phyloP scores from a whole-genome alignment of 2,888 invertebrate species.

The Endotricha flammealis region DNA sequence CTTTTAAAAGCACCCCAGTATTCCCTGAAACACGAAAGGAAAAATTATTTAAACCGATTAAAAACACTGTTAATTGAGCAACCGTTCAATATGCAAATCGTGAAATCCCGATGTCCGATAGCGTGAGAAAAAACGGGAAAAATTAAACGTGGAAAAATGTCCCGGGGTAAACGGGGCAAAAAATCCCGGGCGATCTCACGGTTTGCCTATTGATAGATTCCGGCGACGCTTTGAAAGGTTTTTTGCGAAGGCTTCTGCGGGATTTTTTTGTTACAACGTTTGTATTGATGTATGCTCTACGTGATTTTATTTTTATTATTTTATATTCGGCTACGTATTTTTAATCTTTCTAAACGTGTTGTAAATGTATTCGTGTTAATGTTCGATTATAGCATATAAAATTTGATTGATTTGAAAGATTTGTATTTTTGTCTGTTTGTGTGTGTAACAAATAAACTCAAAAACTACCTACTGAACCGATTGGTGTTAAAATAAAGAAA shows the following conservation, averaged over 20 bases:
- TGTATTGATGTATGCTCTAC: slow-evolving; percentile 28
- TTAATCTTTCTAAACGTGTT: too few species aligned
- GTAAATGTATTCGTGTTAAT: too few species aligned
- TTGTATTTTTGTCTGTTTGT: too few species aligned
- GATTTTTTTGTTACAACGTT: slow-evolving; percentile 29
- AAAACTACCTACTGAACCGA: too few species aligned
- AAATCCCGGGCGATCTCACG: slow-evolving; percentile 22
- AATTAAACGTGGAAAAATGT: slow-evolving; percentile 20
- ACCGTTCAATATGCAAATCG: slow-evolving; percentile 65
- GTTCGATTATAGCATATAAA: too few species aligned
- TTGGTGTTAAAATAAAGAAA: too few species aligned
- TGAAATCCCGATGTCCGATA: slow-evolving; percentile 46
- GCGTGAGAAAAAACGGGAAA: slow-evolving; percentile 20
- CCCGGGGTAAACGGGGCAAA: slow-evolving; percentile 2
- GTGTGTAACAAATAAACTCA: too few species aligned
- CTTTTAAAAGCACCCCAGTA: too few species aligned
- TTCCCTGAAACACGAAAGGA: too few species aligned
- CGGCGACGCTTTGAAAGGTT: slow-evolving; percentile 36
- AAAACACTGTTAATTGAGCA: slow-evolving; percentile 2
- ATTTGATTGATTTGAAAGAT: too few species aligned
- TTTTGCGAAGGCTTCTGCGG: slow-evolving; percentile 39
- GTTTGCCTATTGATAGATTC: slow-evolving; percentile 67
- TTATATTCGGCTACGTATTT: too few species aligned
- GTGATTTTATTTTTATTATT: slow-evolving; percentile 11
- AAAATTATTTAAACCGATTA: slow-evolving; percentile 30